Evolutionary conservation across 2,888 invertebrate genomes (phyloP).

Genomic region (Patella depressa): DNA sequence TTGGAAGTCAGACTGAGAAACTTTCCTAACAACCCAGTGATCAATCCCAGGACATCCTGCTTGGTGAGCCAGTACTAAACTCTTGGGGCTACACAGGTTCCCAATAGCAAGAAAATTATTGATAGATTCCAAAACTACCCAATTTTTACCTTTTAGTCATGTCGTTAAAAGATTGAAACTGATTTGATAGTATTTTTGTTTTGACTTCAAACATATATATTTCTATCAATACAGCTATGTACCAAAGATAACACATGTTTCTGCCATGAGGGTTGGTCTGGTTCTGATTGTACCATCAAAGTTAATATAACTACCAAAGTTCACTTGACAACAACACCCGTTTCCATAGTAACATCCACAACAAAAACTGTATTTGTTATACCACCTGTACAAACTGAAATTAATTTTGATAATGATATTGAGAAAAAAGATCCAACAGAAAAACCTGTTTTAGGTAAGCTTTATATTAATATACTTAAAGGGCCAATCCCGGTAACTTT

Average conservation of each 20-base stretch:
- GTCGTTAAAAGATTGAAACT: too few relatives aligned
- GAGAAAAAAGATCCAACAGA: not conserved
- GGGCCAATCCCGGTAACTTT: too few relatives aligned
- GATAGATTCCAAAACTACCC: too few relatives aligned
- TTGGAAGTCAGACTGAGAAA: too few relatives aligned
- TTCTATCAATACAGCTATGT: constrained; percentile 80
- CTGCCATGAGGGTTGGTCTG: constrained; percentile 82
- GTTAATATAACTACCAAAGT: constrained; percentile 44
- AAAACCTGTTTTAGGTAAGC: not conserved
- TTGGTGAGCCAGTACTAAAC: too few relatives aligned
- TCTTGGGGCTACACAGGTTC: too few relatives aligned
- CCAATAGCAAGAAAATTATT: too few relatives aligned
- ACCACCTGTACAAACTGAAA: not conserved
- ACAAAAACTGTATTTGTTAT: constrained; percentile 11
- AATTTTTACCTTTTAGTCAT: too few relatives aligned
- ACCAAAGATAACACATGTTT: constrained; percentile 93
- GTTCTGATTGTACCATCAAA: constrained; percentile 65
- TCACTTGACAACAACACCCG: constrained; percentile 36
- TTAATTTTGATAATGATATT: not conserved
- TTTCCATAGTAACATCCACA: constrained; percentile 26
- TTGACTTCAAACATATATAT: too few relatives aligned
- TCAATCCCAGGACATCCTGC: too few relatives aligned
- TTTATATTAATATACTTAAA: not conserved
- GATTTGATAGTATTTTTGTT: too few relatives aligned
- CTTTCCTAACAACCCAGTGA: too few relatives aligned